Evolutionary conservation across 2,113 vertebrate species (phyloP), one percentile per base, ranked within the genome.

Genomic region (Symphodus melops): DNA sequence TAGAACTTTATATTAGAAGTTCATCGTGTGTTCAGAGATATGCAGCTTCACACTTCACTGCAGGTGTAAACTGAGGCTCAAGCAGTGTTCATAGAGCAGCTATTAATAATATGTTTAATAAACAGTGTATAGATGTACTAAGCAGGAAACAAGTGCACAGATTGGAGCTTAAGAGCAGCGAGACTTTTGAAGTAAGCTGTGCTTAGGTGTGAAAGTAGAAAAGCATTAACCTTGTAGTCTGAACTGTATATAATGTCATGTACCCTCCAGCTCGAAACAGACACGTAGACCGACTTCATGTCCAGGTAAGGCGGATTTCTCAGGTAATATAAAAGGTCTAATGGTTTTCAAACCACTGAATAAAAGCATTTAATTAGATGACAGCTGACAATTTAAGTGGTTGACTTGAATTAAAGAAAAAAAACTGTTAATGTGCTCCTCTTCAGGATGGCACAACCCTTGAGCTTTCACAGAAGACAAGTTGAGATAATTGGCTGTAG

Each of bases 1-100:
- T 19, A 54, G 33, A 21, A 4, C 59, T 62, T 44, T 46, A 5
- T 16, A 68, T 23, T 20, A 20, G 33, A 41, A 6, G 13, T 36
- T 7, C 37, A 61, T 41, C n/a, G 16, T 2, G 0, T 48, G 20
- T 59, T 17, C 41, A 33, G 48, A 59, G 20, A 64, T n/a, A 52
- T n/a, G 12, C 20, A 62, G 69, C 53, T 12, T 64, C 58, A 59
- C 28, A 59, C 53, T 63, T 57, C 14, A 33, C 19, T 44, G 11
- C 7, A 5, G 58, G 37, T 77, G 62, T 58, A 58, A 68, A 77
- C 57, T n/a, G 37, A 66, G 48, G 37, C 64, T 51, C 9, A 33
- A 57, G 59, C 52, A 69, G 65, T 52, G 65, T 17, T 57, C 65
- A 71, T 58, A 65, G 19, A 65, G 46, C 44, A 57, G 49, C 46